Conservation (phyloP, 2,797 vertebrate species). For the Pseudopleuronectes americanus region DNA sequence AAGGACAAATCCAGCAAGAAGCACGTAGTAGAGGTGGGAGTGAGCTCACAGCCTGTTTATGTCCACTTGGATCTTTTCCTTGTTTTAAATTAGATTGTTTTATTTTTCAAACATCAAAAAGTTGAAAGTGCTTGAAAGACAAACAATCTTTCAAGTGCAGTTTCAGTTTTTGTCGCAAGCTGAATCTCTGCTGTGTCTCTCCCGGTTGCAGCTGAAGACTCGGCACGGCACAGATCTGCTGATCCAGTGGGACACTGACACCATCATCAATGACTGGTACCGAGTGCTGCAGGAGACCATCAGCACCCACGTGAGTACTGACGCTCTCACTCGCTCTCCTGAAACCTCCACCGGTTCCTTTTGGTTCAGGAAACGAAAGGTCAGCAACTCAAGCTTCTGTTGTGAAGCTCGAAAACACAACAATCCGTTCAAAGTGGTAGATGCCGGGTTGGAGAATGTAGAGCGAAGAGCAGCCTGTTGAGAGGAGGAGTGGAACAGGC, state of each 20-base stretch:
- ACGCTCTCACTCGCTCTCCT: too few relatives aligned
- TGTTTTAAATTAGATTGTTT: too few relatives aligned
- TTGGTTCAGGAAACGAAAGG: not conserved
- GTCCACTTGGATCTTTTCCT: not conserved
- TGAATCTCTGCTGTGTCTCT: not conserved
- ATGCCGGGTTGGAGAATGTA: too few relatives aligned
- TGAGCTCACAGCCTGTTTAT: not conserved
- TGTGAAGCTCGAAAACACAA: not conserved
- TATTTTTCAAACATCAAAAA: not conserved
- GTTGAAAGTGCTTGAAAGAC: not conserved
- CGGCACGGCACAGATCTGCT: constrained; percentile 93
- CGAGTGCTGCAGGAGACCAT: constrained; percentile 89
- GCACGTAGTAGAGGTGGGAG: constrained; percentile 70
- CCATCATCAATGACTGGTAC: constrained; percentile 90
- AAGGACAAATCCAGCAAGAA: constrained; percentile 97
- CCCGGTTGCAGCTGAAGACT: constrained; percentile 89
- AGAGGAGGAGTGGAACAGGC: too few relatives aligned
- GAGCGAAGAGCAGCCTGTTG: too few relatives aligned
- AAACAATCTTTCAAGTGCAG: not conserved
- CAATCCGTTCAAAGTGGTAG: too few relatives aligned
- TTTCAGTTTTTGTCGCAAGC: not conserved
- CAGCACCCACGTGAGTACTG: constrained; percentile 87
- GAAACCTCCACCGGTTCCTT: not conserved
- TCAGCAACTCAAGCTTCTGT: not conserved
- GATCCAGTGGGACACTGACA: constrained; percentile 95